Conservation (phyloP, 1,140 invertebrate species). For the Lutraria rhynchaena region DNA sequence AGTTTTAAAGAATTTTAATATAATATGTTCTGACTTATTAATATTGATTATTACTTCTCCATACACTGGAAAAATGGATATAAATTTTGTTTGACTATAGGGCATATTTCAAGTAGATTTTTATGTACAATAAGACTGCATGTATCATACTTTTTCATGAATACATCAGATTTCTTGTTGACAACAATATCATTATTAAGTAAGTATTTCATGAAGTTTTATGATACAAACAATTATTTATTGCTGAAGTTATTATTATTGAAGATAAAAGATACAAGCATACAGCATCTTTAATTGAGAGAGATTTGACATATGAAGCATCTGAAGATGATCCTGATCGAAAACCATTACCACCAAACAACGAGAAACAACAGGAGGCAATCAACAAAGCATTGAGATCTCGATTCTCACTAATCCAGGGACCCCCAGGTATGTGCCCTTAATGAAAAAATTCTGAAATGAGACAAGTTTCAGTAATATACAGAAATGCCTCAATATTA, state of each 20-base stretch:
- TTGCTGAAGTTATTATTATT: background rate
- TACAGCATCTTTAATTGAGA: background rate
- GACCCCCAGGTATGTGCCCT: slow-evolving; percentile 71
- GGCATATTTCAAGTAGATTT: background rate
- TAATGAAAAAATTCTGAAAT: no score
- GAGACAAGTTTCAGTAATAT: no score
- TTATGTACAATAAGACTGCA: background rate
- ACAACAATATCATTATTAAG: background rate
- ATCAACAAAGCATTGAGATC: slow-evolving; percentile 66
- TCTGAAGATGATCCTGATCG: slow-evolving; percentile 2
- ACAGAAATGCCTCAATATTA: no score
- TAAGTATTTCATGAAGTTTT: no score
- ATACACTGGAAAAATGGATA: background rate
- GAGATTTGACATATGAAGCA: slow-evolving; percentile 18
- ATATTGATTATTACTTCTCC: background rate
- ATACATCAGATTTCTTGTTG: background rate
- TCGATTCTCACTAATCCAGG: slow-evolving; percentile 73
- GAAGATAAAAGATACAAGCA: slow-evolving; percentile 8
- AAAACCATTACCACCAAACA: slow-evolving; percentile 60
- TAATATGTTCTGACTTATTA: background rate
- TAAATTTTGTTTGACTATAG: background rate
- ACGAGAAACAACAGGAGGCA: slow-evolving; percentile 64
- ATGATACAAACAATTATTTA: no score
- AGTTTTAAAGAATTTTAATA: background rate
- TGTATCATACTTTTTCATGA: background rate